Conservation (phyloP, 2,797 vertebrate species). For the Gila robusta region DNA sequence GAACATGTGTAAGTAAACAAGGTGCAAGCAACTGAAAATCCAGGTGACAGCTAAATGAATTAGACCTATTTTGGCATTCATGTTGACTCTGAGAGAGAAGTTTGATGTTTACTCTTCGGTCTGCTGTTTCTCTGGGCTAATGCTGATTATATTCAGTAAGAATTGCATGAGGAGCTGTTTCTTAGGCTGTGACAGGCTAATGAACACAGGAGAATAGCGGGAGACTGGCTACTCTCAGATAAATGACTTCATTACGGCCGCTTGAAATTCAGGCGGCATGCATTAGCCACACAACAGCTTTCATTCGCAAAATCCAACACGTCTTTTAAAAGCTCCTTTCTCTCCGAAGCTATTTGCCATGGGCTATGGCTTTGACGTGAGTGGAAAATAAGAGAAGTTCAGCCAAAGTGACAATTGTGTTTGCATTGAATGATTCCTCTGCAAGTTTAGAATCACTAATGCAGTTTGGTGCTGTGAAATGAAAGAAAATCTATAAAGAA, state of each 20-base stretch:
- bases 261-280: slow-evolving; percentile 79
- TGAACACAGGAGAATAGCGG: slow-evolving; percentile 79
- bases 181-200: slow-evolving; percentile 76
- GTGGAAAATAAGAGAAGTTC: slow-evolving; percentile 51
- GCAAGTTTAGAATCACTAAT: slow-evolving; percentile 52
- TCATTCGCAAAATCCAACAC: slow-evolving; percentile 70
- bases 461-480: slow-evolving; percentile 49
- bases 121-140: slow-evolving; percentile 56
- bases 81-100: not conserved
- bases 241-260: slow-evolving; percentile 82
- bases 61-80: slow-evolving; percentile 18
- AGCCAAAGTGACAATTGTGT: slow-evolving; percentile 56
- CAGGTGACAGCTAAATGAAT: slow-evolving; percentile 5
- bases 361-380: slow-evolving; percentile 29
- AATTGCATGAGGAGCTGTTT: slow-evolving; percentile 71
- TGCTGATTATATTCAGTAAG: slow-evolving; percentile 75
- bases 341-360: slow-evolving; percentile 63
- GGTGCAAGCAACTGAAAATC: not conserved
- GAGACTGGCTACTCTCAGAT: slow-evolving; percentile 80
- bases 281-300: slow-evolving; percentile 70
- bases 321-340: slow-evolving; percentile 65
- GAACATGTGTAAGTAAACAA: not conserved
- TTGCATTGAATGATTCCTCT: slow-evolving; percentile 43
- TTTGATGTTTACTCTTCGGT: slow-evolving; percentile 30
- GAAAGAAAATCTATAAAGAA: slow-evolving; percentile 45